Conservation (phyloP, 1,140 invertebrate species). For the Drosophila setifemur region DNA sequence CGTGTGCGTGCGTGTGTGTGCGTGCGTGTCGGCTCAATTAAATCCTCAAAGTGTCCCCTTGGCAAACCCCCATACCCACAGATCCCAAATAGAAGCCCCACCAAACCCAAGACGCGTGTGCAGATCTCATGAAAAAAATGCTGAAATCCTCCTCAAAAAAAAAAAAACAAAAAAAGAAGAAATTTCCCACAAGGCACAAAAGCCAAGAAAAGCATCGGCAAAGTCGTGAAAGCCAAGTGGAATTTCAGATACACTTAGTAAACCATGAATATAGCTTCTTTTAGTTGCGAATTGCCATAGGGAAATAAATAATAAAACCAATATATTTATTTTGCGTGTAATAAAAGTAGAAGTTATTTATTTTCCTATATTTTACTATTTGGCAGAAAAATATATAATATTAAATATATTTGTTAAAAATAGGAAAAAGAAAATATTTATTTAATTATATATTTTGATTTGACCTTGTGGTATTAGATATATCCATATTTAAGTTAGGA, state of each 20-base stretch:
- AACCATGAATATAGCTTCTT: not conserved
- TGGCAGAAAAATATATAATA: too few relatives aligned
- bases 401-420: too few relatives aligned
- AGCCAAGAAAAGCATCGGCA: not conserved
- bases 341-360: too few relatives aligned
- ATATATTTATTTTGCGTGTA: too few relatives aligned
- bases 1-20: conserved; percentile 10
- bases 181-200: conserved; percentile 20
- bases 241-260: conserved; percentile 1
- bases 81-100: not conserved
- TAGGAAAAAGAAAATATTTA: too few relatives aligned
- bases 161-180: not conserved
- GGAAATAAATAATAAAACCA: not conserved
- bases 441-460: too few relatives aligned
- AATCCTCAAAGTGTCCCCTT: conserved; percentile 50
- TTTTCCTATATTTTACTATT: too few relatives aligned
- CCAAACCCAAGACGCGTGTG: conserved; percentile 34
- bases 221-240: not conserved
- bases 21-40: conserved; percentile 57
- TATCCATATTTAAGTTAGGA: too few relatives aligned
- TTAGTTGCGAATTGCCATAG: too few relatives aligned
- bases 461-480: too few relatives aligned
- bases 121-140: conserved; percentile 57
- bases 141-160: conserved; percentile 30
- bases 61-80: not conserved